Base-by-base conservation (phyloP, 2,797 vertebrate species). In the Chelidonichthys spinosus region DNA sequence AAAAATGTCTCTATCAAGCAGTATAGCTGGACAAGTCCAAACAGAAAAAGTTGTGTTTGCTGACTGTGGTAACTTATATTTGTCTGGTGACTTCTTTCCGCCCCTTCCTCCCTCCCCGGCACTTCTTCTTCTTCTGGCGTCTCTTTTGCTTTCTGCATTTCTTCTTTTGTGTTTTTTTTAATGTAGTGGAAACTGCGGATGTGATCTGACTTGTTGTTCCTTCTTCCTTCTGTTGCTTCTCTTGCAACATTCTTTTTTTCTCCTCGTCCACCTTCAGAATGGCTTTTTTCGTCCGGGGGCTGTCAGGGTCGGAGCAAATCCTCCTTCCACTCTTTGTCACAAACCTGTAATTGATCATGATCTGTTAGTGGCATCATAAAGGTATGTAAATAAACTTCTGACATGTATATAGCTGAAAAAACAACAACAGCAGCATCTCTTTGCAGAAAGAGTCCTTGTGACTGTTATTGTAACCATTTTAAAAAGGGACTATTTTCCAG, bases 331-430 rank as follows among this genome's bases (percentile, higher is more conserved):
- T 0, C 0, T 1, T 3, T 1, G 78, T 85, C 5, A 1, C 0
- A 61, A 94, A 83, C 58, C 93, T 94, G 81, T 6, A 87, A 83
- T 42, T 5, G 18, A 66, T 66, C 14, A 4, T 36, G 25, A 59
- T 14, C 0, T 13, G 25, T 83, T 82, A 86, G 53, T 33, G 7
- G 4, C 17, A 33, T 7, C 0, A 0, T 13, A 43, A 43, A 35
- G 4, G 7, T 53, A 5, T 50, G 69, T 62, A 15, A 15, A 62
- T 25, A 1, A 25, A 25, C 25, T 25, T 25, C 25, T 25, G 25
- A 25, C 25, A 25, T 25, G 25, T 25, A 25, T 25, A 25, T 25
- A 25, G 25, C 25, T 25, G 25, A 56, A 56, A 39, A 32, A 32
- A 25, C 5, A 0, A 10, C 11, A 53, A 44, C 10, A 59, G 32